These are phyloP conservation scores for Centrocercus urophasianus DNA, from an alignment of 2,113 vertebrate genomes.

Conservation along the genomic window DNA sequence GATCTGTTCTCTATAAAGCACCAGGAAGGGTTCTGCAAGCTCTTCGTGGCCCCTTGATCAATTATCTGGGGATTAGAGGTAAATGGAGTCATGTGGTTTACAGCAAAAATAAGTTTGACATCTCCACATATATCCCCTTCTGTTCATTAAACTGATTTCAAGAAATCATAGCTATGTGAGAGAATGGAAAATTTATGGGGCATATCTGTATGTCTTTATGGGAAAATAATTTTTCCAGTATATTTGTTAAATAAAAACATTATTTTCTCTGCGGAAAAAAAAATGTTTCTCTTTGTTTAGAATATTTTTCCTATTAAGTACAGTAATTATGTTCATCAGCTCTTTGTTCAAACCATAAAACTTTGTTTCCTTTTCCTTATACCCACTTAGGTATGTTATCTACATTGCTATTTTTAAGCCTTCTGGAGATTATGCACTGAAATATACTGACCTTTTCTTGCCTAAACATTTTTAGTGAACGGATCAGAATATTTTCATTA, in stretches of 20 bases:
- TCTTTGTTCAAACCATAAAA: neutral
- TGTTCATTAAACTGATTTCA: conserved; percentile 56
- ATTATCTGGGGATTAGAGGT: conserved; percentile 54
- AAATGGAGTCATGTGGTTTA: conserved; percentile 32
- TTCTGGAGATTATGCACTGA: neutral
- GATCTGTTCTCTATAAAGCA: conserved; percentile 44
- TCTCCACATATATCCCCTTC: conserved; percentile 21
- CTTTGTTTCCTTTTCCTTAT: neutral
- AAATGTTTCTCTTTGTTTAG: conserved; percentile 16
- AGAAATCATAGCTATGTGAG: conserved; percentile 1
- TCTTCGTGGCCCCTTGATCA: conserved; percentile 18
- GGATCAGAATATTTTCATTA: neutral
- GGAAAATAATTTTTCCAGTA: conserved; percentile 62
- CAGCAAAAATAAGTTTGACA: conserved; percentile 35
- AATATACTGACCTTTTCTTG: neutral
- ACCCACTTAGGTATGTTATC: neutral
- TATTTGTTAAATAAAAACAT: conserved; percentile 81
- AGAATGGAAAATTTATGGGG: neutral
- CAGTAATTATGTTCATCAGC: neutral
- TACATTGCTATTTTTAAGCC: neutral
- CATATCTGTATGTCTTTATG: conserved; percentile 53
- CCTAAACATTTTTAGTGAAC: neutral
- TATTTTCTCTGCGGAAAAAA: conserved; percentile 27
- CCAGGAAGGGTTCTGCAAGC: conserved; percentile 33
- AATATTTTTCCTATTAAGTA: neutral